Conservation (phyloP, 30 jellyfish, hydroid and myxozoan species). For the Hydractinia echinata region DNA sequence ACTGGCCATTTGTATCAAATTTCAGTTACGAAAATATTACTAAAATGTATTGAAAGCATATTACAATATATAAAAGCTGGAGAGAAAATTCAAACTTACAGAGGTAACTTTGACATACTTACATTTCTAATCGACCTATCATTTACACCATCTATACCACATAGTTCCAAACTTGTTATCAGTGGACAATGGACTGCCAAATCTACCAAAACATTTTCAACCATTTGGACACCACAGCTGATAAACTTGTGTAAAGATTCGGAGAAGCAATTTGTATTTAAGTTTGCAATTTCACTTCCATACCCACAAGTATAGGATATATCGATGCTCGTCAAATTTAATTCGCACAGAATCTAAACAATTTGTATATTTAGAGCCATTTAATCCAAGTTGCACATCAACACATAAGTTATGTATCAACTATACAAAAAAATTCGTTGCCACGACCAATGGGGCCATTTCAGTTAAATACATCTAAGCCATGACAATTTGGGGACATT, state of each 20-base stretch:
- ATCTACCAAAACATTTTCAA: neutral
- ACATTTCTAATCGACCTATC: neutral
- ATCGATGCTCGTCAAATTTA: neutral
- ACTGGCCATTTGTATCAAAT: no score
- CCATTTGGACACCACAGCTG: constrained; percentile 7
- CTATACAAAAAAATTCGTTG: no score
- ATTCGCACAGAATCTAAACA: neutral
- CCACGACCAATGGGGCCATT: no score
- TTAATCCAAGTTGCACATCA: neutral
- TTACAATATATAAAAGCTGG: no score
- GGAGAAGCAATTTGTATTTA: neutral
- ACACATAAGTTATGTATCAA: neutral
- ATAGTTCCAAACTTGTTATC: neutral
- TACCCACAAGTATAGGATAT: constrained; percentile 13
- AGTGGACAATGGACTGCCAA: neutral
- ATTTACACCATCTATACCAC: constrained; percentile 10
- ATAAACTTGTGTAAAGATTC: neutral
- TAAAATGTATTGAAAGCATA: no score
- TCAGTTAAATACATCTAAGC: no score
- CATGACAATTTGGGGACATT: no score
- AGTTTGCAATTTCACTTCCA: neutral
- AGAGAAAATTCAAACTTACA: no score
- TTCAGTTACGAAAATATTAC: no score
- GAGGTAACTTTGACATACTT: neutral
- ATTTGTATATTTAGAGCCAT: neutral